Evolutionary conservation across 1,140 invertebrate genomes (phyloP).

Genomic region (Aporrectodea caliginosa): DNA sequence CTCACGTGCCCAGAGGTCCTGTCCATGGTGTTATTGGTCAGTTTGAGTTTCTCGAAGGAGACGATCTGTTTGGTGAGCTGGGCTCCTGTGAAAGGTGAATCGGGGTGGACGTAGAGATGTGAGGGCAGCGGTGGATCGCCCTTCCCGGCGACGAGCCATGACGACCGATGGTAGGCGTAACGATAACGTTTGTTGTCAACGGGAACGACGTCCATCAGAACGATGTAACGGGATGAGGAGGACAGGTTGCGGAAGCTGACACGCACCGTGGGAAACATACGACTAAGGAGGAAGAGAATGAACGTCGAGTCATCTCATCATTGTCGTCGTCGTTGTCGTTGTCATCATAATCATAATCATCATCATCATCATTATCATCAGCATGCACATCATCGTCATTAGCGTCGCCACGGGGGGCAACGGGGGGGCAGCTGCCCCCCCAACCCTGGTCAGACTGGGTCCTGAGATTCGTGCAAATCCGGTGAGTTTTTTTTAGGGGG

Average conservation of each 20-base stretch:
- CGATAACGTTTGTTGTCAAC: slow-evolving; percentile 96
- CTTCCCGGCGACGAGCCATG: slow-evolving; percentile 96
- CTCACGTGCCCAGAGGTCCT: slow-evolving; percentile 95
- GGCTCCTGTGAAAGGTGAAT: slow-evolving; percentile 93
- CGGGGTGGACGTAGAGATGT: slow-evolving; percentile 91
- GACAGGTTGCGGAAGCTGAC: slow-evolving; percentile 83
- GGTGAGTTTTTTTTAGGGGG: too few species aligned
- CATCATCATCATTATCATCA: too few species aligned
- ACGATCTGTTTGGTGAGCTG: slow-evolving; percentile 94
- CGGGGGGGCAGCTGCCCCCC: too few species aligned
- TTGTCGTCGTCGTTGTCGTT: too few species aligned
- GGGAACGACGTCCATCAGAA: slow-evolving; percentile 92
- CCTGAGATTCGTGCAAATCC: too few species aligned
- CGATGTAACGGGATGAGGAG: slow-evolving; percentile 72
- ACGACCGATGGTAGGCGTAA: slow-evolving; percentile 96
- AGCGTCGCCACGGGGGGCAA: too few species aligned
- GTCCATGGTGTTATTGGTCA: slow-evolving; percentile 99
- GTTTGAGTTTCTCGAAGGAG: slow-evolving; percentile 98
- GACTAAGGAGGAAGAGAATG: slow-evolving; percentile 60
- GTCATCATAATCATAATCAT: too few species aligned
- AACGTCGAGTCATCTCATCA: not conserved
- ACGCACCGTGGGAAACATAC: slow-evolving; percentile 96
- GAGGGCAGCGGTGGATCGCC: slow-evolving; percentile 87
- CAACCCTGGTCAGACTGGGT: too few species aligned
- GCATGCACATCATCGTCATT: too few species aligned